Evolutionary conservation across 2,888 invertebrate species (phyloP), one percentile per base, ranked within the genome.

Genomic region (Parapristionchus giblindavisi): DNA sequence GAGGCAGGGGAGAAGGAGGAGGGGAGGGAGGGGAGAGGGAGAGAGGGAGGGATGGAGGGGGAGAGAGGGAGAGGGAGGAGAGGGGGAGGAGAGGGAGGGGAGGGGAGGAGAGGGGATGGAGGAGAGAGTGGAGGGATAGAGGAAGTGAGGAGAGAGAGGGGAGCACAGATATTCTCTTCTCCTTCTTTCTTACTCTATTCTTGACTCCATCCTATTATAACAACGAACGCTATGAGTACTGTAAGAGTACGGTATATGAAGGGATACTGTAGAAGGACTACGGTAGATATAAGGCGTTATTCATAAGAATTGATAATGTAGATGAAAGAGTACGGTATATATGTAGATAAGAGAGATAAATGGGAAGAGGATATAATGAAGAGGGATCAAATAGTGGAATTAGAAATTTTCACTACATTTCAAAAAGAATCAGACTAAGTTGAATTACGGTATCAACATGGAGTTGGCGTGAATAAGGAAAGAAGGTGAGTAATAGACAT

Each of bases 41-140:
- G 65, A 48, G 65, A n/a, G 32, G 38, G 51, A 21, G 24, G 51
- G 29, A 48, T 11, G 52, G 51, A 68, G 40, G 52, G 51, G 43
- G 65, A 32, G 63, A 24, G 65, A 48, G 40, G 36, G 61, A 61
- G 58, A 60, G 60, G 38, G 61, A 61, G 29, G 36, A 36, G 38
- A n/a, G 36, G 6, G 17, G 43, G 43, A 43, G n/a, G n/a, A n/a
- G n/a, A n/a, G n/a, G n/a, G n/a, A n/a, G n/a, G n/a, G n/a, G n/a
- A n/a, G n/a, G 65, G 32, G 32, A 27, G 51, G n/a, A 32, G 51
- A 21, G 32, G 21, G 52, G 51, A 68, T 27, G 52, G 51, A 40
- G 65, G 27, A 40, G n/a, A 48, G 34, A 29, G 36, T 34, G 38
- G 58, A 60, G 60, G 38, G 61, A 61, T 24, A 29, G n/a, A 24